Conservation (phyloP, 2,113 vertebrate genomes). For the Zosterops pallidus region DNA sequence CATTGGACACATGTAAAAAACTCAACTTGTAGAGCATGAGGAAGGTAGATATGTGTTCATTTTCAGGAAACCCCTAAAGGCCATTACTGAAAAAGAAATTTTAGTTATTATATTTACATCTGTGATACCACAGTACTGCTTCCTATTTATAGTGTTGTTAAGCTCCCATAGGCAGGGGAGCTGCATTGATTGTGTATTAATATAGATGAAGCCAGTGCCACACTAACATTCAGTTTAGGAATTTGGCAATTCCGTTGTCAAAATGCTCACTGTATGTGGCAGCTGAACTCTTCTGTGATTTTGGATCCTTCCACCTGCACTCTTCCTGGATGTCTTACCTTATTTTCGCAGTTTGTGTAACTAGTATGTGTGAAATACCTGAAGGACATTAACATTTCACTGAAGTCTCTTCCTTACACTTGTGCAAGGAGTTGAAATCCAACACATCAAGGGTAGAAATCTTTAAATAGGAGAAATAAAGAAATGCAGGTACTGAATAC, state of each 20-base stretch:
- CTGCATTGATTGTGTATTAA: constrained; percentile 40
- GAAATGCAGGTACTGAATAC: background rate
- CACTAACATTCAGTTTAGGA: background rate
- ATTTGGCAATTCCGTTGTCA: constrained; percentile 7
- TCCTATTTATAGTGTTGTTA: background rate
- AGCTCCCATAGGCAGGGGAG: background rate
- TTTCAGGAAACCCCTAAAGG: background rate
- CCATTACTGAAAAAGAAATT: background rate
- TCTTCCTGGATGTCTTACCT: background rate
- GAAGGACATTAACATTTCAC: background rate
- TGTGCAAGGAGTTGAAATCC: background rate
- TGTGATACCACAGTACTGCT: background rate
- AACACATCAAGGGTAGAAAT: background rate
- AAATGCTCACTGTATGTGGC: background rate
- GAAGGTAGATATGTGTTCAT: background rate
- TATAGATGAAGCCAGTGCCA: background rate
- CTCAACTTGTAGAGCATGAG: background rate
- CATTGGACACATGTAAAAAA: background rate
- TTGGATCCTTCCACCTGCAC: background rate
- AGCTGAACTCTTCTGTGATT: background rate
- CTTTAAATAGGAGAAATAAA: background rate
- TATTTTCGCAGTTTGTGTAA: background rate
- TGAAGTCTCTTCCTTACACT: background rate
- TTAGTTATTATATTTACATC: background rate
- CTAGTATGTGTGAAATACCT: background rate